Conservation (phyloP, 2,797 vertebrate species). For the Perodicticus potto region DNA sequence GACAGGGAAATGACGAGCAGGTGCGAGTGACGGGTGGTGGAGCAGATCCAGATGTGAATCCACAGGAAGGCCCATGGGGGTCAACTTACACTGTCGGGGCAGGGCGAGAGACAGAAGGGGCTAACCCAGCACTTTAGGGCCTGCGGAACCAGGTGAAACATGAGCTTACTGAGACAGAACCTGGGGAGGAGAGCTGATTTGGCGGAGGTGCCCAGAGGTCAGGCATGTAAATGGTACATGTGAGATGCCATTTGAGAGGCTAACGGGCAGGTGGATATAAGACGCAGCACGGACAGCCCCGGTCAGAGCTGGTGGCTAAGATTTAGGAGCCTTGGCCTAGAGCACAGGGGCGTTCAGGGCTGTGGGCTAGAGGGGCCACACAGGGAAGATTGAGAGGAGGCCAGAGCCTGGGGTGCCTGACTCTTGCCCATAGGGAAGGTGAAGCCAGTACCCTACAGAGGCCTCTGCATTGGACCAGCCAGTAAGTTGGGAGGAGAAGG, state of each 20-base stretch:
- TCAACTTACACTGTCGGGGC: rapidly evolving
- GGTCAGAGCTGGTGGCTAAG: neutral
- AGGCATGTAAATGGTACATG: neutral
- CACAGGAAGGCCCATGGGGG: neutral
- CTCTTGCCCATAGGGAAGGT: too few relatives aligned
- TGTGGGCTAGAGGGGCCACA: neutral
- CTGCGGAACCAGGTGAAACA: neutral
- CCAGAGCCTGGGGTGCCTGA: too few relatives aligned
- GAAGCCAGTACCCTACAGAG: neutral
- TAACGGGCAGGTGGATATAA: neutral
- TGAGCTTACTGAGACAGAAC: neutral
- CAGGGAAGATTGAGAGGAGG: neutral
- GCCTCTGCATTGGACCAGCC: neutral
- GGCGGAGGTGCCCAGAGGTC: neutral
- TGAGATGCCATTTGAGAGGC: neutral
- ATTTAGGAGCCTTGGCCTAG: neutral
- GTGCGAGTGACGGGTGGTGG: rapidly evolving
- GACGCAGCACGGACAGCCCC: rapidly evolving
- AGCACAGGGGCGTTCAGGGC: too few relatives aligned
- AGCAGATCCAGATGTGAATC: too few relatives aligned
- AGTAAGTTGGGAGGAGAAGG: neutral
- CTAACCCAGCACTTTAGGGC: rapidly evolving
- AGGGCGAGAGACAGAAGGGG: neutral
- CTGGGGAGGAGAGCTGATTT: neutral
- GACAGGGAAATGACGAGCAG: too few relatives aligned